Evolutionary conservation across 2,888 invertebrate genomes (phyloP).

Genomic region (Coleophora flavipennella): DNA sequence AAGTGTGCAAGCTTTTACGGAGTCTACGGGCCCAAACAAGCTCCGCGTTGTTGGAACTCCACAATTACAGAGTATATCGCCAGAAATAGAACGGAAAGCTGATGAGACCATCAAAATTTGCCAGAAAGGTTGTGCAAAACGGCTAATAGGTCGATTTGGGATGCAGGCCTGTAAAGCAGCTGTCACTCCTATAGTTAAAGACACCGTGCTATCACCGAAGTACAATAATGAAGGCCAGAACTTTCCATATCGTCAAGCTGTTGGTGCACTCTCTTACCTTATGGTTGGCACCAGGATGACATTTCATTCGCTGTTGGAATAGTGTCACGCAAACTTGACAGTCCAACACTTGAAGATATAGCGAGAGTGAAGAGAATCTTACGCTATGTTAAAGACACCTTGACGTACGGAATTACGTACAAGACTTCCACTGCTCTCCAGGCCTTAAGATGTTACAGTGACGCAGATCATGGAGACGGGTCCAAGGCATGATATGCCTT

Average conservation of each 20-base stretch:
- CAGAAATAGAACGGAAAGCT: background rate
- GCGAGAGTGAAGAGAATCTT: background rate
- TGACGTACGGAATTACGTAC: too few species aligned
- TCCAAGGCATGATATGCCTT: background rate
- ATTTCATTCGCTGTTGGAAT: background rate
- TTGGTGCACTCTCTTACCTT: background rate
- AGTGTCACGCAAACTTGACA: background rate
- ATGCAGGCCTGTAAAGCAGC: background rate
- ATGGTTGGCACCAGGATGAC: background rate
- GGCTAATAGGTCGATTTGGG: constrained; percentile 6
- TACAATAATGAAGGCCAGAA: background rate
- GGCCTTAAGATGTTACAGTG: background rate
- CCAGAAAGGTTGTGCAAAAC: constrained; percentile 18
- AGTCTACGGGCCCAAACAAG: background rate
- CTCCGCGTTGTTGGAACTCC: background rate
- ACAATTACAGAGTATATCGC: background rate
- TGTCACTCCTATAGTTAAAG: background rate
- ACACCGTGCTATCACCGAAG: background rate
- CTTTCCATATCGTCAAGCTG: background rate
- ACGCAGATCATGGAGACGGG: background rate
- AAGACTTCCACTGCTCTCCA: too few species aligned
- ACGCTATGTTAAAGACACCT: too few species aligned
- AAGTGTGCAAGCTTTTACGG: too few species aligned
- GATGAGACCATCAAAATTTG: background rate
- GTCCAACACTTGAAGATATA: background rate